Evolutionary conservation across 2,888 invertebrate genomes (phyloP), one percentile per base, ranked within the genome.

Genomic region (Siphlonurus alternatus): DNA sequence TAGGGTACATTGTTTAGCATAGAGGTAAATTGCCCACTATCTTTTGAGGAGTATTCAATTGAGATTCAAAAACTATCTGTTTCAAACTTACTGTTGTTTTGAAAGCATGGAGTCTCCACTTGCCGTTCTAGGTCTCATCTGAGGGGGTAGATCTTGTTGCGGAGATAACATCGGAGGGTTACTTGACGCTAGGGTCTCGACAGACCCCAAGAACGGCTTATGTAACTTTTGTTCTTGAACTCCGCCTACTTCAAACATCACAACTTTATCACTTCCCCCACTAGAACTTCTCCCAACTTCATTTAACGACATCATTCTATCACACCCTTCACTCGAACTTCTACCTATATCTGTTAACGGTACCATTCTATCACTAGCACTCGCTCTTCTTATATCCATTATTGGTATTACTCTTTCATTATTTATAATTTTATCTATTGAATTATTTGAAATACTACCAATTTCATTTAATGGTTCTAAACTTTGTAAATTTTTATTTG

Each of bases 101-200:
- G 64, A 64, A 10, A 68, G 63, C 25, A 56, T 65, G 1, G 66
- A 63, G 23, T 69, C 69, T 18, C 68, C 69, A 61, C 68, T 68
- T 5, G 67, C 64, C 59, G 64, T 63, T 59, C 68, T 62, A 22
- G n/a, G 51, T 25, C 69, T 59, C 15, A 20, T 2, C n/a, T n/a
- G n/a, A 38, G 38, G 38, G 1, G 53, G 20, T n/a, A 53, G 15
- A 61, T 51, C 53, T 22, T 25, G 53, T 15, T 54, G 61, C 18
- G 62, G 59, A 10, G 56, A 25, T 25, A 61, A 65, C 63, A 65
- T 38, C n/a, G 66, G 66, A 18, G 18, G 23, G 23, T 24, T 60
- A 60, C 60, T 24, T 60, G 60, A 60, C 2, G 60, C 22, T 20
- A 60, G 22, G 7, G 60, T 60, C 23, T 60, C 60, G 22, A 60